phyloP scores from a whole-genome alignment of 2,888 invertebrate species.

The Lysandra bellargus region DNA sequence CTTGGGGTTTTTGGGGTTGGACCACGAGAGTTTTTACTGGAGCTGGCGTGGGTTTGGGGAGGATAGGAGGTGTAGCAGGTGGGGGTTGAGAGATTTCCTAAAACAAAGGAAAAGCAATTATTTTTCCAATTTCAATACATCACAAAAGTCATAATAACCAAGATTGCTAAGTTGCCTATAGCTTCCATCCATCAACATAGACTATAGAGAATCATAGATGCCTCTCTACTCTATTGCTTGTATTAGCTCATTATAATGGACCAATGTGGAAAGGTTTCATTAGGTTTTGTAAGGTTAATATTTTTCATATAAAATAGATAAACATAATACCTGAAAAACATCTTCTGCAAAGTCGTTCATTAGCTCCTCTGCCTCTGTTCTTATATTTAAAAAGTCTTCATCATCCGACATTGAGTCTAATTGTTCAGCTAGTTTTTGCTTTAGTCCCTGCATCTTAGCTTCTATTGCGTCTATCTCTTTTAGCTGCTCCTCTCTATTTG shows the following conservation, averaged over 20 bases:
- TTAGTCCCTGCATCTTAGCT: slow-evolving; percentile 80
- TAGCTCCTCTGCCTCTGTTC: slow-evolving; percentile 82
- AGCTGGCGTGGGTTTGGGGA: slow-evolving; percentile 38
- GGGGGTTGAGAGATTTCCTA: slow-evolving; percentile 66
- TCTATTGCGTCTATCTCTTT: slow-evolving; percentile 79
- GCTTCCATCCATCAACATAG: too few relatives aligned
- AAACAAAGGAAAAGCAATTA: slow-evolving; percentile 32
- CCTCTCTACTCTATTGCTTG: too few relatives aligned
- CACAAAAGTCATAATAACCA: too few relatives aligned
- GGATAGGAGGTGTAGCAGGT: slow-evolving; percentile 54
- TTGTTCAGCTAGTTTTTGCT: slow-evolving; percentile 68
- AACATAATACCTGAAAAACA: slow-evolving; percentile 61
- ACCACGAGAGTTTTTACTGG: slow-evolving; percentile 33
- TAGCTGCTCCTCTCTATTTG: slow-evolving; percentile 55
- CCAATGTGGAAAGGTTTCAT: too few relatives aligned
- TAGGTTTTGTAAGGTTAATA: not conserved
- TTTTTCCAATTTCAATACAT: not conserved
- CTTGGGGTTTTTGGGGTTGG: slow-evolving; percentile 40
- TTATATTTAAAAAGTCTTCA: slow-evolving; percentile 84
- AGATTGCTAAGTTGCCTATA: too few relatives aligned
- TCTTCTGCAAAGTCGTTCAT: slow-evolving; percentile 78
- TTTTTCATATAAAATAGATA: not conserved
- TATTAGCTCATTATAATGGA: too few relatives aligned
- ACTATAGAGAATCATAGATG: too few relatives aligned
- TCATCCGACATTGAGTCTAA: slow-evolving; percentile 82